A percentile compares a stretch with the other conserved stretches of the same genome.
These are phyloP conservation scores for Alsophila aescularia DNA, from an alignment of 2,888 invertebrate genomes.

Conservation along the genomic window DNA sequence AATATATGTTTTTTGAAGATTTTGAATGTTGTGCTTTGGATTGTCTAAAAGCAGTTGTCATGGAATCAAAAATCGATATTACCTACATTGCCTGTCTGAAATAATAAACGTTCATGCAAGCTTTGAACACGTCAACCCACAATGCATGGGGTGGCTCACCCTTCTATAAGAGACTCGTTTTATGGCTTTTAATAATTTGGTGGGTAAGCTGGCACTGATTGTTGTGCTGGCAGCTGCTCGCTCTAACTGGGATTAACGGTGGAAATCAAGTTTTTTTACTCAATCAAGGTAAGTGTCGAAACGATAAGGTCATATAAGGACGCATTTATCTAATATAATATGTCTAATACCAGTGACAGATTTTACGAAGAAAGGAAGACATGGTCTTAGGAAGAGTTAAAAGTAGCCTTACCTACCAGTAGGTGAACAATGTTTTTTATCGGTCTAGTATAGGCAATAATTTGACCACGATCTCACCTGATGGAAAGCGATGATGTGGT, in stretches of 20 bases:
- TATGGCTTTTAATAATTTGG: constrained; percentile 83
- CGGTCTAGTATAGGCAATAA: too few species aligned
- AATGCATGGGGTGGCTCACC: constrained; percentile 76
- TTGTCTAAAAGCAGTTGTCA: constrained; percentile 28
- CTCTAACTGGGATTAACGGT: constrained; percentile 67
- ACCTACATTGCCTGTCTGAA: constrained; percentile 68
- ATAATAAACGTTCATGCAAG: constrained; percentile 75
- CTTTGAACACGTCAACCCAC: constrained; percentile 71
- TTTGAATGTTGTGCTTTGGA: neutral
- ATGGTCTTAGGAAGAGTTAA: too few species aligned
- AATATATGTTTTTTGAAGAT: too few species aligned
- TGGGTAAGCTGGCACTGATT: constrained; percentile 80
- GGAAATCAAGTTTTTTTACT: constrained; percentile 63
- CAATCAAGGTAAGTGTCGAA: constrained; percentile 46
- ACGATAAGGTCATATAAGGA: constrained; percentile 52
- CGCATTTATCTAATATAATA: constrained; percentile 40
- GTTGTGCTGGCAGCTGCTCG: constrained; percentile 75
- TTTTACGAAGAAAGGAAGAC: too few species aligned
- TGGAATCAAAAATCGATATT: constrained; percentile 63
- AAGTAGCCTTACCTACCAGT: too few species aligned
- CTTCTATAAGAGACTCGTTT: constrained; percentile 78
- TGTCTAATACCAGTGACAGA: too few species aligned
- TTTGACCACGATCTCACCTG: too few species aligned
- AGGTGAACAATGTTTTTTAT: too few species aligned
- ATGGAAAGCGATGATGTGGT: too few species aligned